Conservation (phyloP, 2,113 vertebrate genomes). For the Phyllostomus hastatus region DNA sequence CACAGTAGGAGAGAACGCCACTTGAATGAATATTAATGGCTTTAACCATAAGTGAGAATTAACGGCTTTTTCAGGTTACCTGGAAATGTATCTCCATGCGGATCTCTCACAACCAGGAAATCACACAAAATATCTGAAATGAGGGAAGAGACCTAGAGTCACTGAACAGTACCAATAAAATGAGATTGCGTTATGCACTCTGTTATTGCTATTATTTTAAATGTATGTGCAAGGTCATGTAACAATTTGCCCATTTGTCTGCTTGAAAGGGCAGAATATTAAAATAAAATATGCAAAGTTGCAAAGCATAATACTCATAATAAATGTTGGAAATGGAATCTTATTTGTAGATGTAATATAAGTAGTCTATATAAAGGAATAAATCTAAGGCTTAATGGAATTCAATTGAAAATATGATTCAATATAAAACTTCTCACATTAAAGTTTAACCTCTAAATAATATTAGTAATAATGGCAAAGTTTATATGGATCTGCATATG, state of each 20-base stretch:
- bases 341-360: background rate
- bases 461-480: background rate
- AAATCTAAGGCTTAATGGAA: background rate
- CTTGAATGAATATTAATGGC: slow-evolving; percentile 21
- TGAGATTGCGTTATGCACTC: background rate
- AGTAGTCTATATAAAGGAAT: background rate
- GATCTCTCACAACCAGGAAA: background rate
- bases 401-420: background rate
- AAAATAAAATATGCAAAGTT: background rate
- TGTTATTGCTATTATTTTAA: background rate
- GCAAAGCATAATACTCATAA: background rate
- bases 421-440: background rate
- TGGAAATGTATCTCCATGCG: background rate
- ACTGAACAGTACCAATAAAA: background rate
- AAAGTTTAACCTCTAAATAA: background rate
- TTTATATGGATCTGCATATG: background rate
- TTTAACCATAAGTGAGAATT: background rate
- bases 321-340: background rate
- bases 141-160: background rate
- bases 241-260: background rate
- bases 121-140: background rate
- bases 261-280: background rate
- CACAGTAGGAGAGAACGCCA: background rate
- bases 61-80: background rate
- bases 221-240: background rate